These are phyloP conservation scores for Xestia xanthographa DNA, from an alignment of 2,888 invertebrate genomes.

Conservation along the genomic window DNA sequence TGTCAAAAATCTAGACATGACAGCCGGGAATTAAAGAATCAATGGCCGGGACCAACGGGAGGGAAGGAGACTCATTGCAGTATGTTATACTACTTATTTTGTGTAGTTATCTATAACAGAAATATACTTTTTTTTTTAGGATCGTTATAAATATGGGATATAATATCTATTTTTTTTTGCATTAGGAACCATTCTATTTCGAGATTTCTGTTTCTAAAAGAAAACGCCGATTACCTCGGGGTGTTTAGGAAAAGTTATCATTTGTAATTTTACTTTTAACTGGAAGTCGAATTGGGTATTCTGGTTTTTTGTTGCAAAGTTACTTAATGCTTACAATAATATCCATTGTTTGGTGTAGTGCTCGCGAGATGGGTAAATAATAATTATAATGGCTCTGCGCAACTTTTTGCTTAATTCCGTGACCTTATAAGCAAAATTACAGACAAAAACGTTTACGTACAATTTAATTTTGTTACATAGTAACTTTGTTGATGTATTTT, in stretches of 20 bases:
- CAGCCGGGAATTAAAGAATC: no score
- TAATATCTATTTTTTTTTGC: no score
- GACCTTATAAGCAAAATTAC: slow-evolving; percentile 41
- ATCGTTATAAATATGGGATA: not conserved
- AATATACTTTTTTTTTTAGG: no score
- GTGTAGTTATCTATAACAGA: no score
- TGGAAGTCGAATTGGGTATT: slow-evolving; percentile 3
- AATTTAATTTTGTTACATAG: slow-evolving; percentile 11
- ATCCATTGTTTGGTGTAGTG: slow-evolving; percentile 31
- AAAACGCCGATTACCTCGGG: not conserved
- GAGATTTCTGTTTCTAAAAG: not conserved
- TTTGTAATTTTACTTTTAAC: slow-evolving; percentile 2
- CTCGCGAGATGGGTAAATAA: slow-evolving; percentile 28
- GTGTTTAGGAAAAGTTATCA: not conserved
- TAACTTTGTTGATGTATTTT: slow-evolving; percentile 9
- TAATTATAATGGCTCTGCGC: slow-evolving; percentile 13
- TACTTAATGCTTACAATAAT: not conserved
- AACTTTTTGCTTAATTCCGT: slow-evolving; percentile 39
- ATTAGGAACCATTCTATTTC: not conserved
- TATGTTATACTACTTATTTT: no score
- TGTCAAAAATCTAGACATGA: not conserved
- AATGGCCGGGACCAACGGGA: no score
- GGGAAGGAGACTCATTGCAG: no score
- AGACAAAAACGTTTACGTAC: slow-evolving; percentile 31
- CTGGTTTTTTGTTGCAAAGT: not conserved